A percentile compares a stretch with the other conserved stretches of the same genome.
These are phyloP conservation scores for Pseudeuparius sepicola DNA, from an alignment of 2,888 invertebrate species.

Conservation along the genomic window DNA sequence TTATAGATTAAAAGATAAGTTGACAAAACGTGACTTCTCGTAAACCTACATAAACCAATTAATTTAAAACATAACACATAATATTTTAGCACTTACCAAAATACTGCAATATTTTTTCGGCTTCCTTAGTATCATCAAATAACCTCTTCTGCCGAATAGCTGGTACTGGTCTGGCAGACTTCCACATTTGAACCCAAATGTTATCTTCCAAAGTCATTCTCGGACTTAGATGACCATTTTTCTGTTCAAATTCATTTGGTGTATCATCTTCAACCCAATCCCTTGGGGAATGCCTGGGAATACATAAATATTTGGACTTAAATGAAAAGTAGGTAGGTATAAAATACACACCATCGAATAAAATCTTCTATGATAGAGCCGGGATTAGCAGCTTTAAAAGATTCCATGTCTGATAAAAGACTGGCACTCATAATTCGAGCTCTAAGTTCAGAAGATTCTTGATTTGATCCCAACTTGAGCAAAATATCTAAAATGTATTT, in stretches of 20 bases:
- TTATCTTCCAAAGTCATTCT: constrained; percentile 91
- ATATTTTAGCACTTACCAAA: no score
- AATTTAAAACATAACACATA: no score
- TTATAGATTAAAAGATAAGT: no score
- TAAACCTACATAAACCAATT: no score
- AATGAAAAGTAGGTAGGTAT: background rate
- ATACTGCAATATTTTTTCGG: constrained; percentile 83
- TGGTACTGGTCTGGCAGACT: constrained; percentile 77
- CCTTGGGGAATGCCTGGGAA: constrained; percentile 95
- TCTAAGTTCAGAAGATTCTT: constrained; percentile 71
- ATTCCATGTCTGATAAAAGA: constrained; percentile 93
- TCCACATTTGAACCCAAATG: constrained; percentile 84
- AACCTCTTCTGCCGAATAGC: constrained; percentile 81
- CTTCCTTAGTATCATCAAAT: constrained; percentile 93
- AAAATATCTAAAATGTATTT: constrained; percentile 51
- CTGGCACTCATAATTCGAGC: constrained; percentile 94
- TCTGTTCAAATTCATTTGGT: constrained; percentile 47
- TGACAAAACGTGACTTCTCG: no score
- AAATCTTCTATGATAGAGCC: constrained; percentile 86
- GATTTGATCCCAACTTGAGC: constrained; percentile 76
- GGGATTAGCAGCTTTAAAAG: constrained; percentile 98
- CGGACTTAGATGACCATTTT: constrained; percentile 62
- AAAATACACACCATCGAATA: constrained; percentile 63
- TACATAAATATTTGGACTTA: background rate
- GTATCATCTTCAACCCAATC: constrained; percentile 69